Percentiles rank a stretch among this genome's conserved stretches.
These are phyloP conservation scores for Drosophila flavopinicola DNA, from an alignment of 2,888 invertebrate species.

Conservation along the genomic window DNA sequence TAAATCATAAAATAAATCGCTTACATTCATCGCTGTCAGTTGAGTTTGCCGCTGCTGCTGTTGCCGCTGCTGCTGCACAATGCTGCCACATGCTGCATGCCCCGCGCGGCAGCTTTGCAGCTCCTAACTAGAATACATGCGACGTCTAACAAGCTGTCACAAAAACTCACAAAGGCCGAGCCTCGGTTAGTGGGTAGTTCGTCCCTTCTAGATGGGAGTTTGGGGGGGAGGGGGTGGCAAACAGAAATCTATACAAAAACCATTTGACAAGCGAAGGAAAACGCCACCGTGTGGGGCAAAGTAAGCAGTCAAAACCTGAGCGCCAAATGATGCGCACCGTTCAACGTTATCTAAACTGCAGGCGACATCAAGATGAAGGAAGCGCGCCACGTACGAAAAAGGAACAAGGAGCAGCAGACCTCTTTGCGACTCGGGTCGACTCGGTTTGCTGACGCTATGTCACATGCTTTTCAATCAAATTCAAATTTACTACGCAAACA, in stretches of 20 bases:
- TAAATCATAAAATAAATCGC: constrained; percentile 81
- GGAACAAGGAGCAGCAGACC: constrained; percentile 32
- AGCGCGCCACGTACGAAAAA: constrained; percentile 49
- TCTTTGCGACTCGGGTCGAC: constrained; percentile 20
- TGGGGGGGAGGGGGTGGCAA: not conserved
- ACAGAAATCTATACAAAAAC: constrained; percentile 75
- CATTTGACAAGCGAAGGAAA: constrained; percentile 73
- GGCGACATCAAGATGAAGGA: constrained; percentile 38
- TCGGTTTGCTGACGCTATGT: constrained; percentile 53
- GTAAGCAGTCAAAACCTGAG: constrained; percentile 74
- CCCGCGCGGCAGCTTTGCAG: not conserved
- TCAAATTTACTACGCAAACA: constrained; percentile 75
- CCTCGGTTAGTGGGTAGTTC: constrained; percentile 35
- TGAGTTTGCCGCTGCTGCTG: too few relatives aligned
- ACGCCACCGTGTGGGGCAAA: constrained; percentile 62
- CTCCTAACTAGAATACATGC: constrained; percentile 59
- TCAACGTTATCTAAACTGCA: constrained; percentile 79
- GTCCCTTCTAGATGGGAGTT: constrained; percentile 5
- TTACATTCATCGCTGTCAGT: constrained; percentile 79
- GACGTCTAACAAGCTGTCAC: constrained; percentile 79
- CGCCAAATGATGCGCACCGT: constrained; percentile 77
- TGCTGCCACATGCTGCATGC: constrained; percentile 37
- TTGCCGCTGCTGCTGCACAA: constrained; percentile 72
- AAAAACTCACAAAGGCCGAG: constrained; percentile 71
- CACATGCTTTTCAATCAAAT: constrained; percentile 80